A percentile compares a stretch with the other conserved stretches of the same genome.
Conservation (phyloP, 2,888 invertebrate genomes). For the Sepioteuthis lessoniana region DNA sequence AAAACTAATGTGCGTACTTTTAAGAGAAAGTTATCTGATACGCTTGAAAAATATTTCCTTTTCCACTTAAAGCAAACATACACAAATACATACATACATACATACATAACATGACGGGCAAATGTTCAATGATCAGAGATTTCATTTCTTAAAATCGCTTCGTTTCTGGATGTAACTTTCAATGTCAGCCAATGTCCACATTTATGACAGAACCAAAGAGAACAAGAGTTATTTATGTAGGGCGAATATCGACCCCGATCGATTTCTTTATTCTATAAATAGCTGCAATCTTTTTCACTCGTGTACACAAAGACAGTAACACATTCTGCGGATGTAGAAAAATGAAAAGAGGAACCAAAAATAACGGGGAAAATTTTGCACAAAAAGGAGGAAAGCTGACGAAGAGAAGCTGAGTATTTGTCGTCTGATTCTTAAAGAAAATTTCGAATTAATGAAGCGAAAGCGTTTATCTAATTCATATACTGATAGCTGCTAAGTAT, state of each 20-base stretch:
- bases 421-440: no score
- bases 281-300: not conserved
- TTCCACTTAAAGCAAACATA: not conserved
- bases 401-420: no score
- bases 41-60: slow-evolving; percentile 23
- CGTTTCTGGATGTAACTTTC: not conserved
- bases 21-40: slow-evolving; percentile 6
- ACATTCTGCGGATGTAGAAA: no score
- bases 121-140: not conserved
- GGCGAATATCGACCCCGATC: not conserved
- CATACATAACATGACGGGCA: not conserved
- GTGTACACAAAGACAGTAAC: no score
- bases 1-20: slow-evolving; percentile 17
- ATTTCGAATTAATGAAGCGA: no score
- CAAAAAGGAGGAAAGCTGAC: no score
- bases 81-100: not conserved
- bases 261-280: not conserved
- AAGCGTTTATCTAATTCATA: no score
- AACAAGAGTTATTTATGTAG: not conserved
- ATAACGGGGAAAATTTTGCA: no score
- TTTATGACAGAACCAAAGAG: not conserved
- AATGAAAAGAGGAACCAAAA: no score
- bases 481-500: no score
- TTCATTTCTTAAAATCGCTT: not conserved
- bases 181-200: not conserved